These are phyloP conservation scores for Lepetodrilus schrolli DNA, from an alignment of 2,888 invertebrate species.

Conservation along the genomic window DNA sequence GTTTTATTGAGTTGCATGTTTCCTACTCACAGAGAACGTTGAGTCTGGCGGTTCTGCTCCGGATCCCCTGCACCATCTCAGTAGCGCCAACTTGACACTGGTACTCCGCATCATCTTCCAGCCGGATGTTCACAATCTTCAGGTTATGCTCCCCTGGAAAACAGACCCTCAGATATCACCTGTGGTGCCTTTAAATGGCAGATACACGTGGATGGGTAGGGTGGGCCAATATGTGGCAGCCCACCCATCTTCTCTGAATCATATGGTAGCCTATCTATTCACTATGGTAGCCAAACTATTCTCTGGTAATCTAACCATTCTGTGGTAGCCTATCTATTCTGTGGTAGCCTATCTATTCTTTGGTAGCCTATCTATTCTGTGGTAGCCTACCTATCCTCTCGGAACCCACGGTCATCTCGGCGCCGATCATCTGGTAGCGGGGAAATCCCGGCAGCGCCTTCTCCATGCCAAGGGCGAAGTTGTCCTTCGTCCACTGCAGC, in stretches of 20 bases:
- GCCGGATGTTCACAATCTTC: slow-evolving; percentile 89
- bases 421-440: slow-evolving; percentile 94
- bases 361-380: slow-evolving; percentile 31
- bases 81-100: slow-evolving; percentile 93
- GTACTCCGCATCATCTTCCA: slow-evolving; percentile 94
- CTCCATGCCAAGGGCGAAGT: slow-evolving; percentile 94
- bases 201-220: too few relatives aligned
- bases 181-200: too few relatives aligned
- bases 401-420: slow-evolving; percentile 76
- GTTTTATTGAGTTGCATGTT: too few relatives aligned
- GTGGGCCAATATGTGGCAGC: too few relatives aligned
- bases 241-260: too few relatives aligned
- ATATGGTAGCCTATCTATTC: too few relatives aligned
- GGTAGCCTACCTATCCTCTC: slow-evolving; percentile 38
- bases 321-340: too few relatives aligned
- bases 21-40: slow-evolving; percentile 48
- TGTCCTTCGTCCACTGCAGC: slow-evolving; percentile 97
- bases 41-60: slow-evolving; percentile 37
- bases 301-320: too few relatives aligned
- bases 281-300: too few relatives aligned
- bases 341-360: too few relatives aligned
- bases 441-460: slow-evolving; percentile 93
- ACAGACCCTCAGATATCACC: too few relatives aligned
- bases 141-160: slow-evolving; percentile 94
- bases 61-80: slow-evolving; percentile 43